Conservation (phyloP, 2,113 vertebrate species). For the Apteryx mantelli region DNA sequence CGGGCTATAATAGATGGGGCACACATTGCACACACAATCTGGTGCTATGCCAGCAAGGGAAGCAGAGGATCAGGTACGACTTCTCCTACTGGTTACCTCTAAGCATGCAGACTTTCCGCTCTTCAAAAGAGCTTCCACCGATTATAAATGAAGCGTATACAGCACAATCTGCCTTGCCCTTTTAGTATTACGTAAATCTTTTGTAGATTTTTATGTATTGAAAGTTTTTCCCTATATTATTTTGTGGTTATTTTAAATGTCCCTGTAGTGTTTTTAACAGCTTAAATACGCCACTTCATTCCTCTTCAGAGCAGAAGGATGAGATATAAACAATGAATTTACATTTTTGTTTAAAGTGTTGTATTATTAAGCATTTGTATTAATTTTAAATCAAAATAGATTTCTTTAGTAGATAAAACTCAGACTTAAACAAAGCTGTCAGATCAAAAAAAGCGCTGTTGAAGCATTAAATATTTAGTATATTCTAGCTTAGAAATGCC, state of each 20-base stretch:
- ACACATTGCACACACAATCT: background rate
- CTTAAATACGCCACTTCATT: background rate
- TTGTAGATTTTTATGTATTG: background rate
- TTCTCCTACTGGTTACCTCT: background rate
- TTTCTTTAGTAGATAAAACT: background rate
- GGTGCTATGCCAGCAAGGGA: background rate
- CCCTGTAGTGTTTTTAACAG: background rate
- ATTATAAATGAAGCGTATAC: background rate
- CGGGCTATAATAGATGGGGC: background rate
- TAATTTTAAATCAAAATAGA: background rate
- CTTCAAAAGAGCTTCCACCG: background rate
- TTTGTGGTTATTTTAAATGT: background rate
- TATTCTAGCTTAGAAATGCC: background rate
- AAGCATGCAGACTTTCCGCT: background rate
- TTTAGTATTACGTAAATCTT: background rate
- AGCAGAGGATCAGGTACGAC: background rate
- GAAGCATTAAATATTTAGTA: background rate
- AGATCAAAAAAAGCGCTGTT: background rate
- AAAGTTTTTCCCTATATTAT: background rate
- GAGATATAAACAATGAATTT: background rate
- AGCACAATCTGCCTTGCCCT: background rate
- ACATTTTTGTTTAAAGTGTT: background rate
- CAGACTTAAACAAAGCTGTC: background rate
- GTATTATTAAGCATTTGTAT: background rate
- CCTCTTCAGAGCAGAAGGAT: background rate